Evolutionary conservation across 2,888 invertebrate species (phyloP).

Genomic region (Cataglyphis rosenhaueri): DNA sequence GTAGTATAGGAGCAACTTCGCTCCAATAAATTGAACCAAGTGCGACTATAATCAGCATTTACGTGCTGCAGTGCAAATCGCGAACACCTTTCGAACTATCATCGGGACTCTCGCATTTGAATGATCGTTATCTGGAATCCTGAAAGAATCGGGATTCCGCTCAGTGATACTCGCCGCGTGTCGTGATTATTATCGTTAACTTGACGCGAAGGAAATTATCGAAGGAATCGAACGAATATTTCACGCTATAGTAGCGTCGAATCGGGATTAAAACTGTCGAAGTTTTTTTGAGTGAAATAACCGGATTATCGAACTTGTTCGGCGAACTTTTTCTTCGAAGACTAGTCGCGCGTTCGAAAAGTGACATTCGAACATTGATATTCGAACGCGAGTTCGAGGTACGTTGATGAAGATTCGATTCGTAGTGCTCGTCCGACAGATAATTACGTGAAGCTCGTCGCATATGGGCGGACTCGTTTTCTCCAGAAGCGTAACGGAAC

Average conservation of each 20-base stretch:
- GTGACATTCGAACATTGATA: neutral
- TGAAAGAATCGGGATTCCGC: neutral
- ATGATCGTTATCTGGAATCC: neutral
- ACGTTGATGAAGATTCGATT: too few species aligned
- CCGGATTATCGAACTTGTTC: neutral
- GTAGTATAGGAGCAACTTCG: neutral
- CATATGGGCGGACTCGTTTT: constrained; percentile 8
- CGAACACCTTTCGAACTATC: neutral
- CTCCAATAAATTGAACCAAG: neutral
- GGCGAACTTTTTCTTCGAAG: neutral
- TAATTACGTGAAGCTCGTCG: neutral
- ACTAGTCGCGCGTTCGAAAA: neutral
- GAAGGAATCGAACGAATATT: neutral
- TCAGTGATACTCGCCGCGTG: neutral
- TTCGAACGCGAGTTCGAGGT: neutral
- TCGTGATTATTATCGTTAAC: neutral
- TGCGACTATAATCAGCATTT: constrained; percentile 3
- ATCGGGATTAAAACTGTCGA: neutral
- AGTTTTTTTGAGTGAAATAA: constrained; percentile 10
- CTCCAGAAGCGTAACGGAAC: neutral
- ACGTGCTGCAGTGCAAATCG: neutral
- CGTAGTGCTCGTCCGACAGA: neutral
- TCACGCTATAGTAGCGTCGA: neutral
- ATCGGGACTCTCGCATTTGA: neutral
- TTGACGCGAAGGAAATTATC: neutral